These are phyloP conservation scores for Kobus ellipsiprymnus DNA, from an alignment of 2,113 vertebrate genomes.

Conservation along the genomic window DNA sequence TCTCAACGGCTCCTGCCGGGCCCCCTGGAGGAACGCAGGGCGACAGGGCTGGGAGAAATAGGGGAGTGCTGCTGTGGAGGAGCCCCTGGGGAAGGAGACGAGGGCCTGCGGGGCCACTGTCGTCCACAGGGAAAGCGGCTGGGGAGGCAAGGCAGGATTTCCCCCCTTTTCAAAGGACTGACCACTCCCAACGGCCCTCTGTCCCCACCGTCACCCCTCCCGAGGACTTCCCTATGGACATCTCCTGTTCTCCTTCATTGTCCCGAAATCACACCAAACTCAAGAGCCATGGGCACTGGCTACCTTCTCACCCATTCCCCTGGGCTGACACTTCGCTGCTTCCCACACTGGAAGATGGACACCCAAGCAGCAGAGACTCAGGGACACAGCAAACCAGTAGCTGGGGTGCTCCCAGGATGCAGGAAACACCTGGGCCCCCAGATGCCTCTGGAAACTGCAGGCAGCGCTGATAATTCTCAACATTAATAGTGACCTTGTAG, in stretches of 20 bases:
- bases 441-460: neutral
- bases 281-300: neutral
- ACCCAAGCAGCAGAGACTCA: accelerated
- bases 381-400: neutral
- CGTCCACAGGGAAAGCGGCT: neutral
- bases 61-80: neutral
- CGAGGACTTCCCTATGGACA: neutral
- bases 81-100: constrained; percentile 30
- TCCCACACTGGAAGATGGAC: neutral
- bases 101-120: neutral
- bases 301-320: neutral
- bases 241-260: neutral
- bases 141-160: neutral
- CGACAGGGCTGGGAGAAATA: constrained; percentile 47
- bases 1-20: constrained; percentile 46
- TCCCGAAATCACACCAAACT: neutral
- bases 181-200: accelerated
- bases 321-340: neutral
- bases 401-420: neutral
- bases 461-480: neutral
- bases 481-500: neutral
- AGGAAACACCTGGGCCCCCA: neutral
- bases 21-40: constrained; percentile 41
- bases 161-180: accelerated
- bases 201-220: accelerated